These are phyloP conservation scores for Cephus sareptanus DNA, from an alignment of 2,888 invertebrate genomes.

Conservation along the genomic window DNA sequence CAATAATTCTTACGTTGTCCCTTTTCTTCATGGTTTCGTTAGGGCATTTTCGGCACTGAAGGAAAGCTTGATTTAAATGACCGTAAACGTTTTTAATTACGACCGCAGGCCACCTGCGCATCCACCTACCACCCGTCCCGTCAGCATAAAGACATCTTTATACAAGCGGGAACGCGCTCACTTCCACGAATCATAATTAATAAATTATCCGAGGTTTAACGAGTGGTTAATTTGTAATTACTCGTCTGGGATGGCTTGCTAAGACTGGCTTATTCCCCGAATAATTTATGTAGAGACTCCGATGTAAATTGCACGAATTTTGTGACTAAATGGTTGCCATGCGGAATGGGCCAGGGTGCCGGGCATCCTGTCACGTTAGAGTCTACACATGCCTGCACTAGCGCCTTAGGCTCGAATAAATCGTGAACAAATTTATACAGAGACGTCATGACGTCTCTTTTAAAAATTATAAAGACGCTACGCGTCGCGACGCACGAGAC, in stretches of 20 bases:
- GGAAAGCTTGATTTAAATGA: background rate
- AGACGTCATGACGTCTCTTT: background rate
- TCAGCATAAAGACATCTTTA: slow-evolving; percentile 18
- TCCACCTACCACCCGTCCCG: slow-evolving; percentile 3
- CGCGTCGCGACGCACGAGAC: background rate
- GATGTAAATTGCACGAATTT: slow-evolving; percentile 34
- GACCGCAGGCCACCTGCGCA: slow-evolving; percentile 13
- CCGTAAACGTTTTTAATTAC: slow-evolving; percentile 26
- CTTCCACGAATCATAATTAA: slow-evolving; percentile 34
- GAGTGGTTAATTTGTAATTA: slow-evolving; percentile 42
- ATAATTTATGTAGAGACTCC: slow-evolving; percentile 38
- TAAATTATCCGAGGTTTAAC: slow-evolving; percentile 38
- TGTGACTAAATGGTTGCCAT: slow-evolving; percentile 19
- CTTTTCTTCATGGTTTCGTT: background rate
- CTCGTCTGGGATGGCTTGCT: slow-evolving; percentile 16
- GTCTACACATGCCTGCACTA: background rate
- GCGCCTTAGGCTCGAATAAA: background rate
- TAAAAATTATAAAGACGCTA: background rate
- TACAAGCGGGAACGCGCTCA: background rate
- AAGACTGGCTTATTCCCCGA: slow-evolving; percentile 24
- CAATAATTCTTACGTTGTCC: background rate
- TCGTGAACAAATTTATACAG: background rate
- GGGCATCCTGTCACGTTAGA: background rate
- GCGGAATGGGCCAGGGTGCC: background rate
- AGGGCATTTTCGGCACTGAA: background rate